These are phyloP conservation scores for Acrobeloides nanus DNA, from an alignment of 2,888 invertebrate species.

Conservation along the genomic window DNA sequence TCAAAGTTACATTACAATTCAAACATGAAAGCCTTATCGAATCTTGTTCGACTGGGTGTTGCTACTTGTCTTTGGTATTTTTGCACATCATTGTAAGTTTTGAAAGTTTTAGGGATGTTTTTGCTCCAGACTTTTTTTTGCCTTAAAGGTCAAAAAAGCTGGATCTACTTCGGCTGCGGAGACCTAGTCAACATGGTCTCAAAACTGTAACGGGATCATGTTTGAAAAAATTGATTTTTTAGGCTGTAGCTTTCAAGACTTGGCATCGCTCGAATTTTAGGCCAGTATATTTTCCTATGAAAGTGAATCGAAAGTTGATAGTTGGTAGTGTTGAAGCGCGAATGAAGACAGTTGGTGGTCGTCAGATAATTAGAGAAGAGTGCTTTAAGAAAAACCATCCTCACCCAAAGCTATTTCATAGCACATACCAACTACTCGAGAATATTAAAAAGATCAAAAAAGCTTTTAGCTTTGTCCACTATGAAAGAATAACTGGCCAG, in stretches of 20 bases:
- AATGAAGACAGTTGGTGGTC: slow-evolving; percentile 23
- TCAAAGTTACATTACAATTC: slow-evolving; percentile 33
- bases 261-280: slow-evolving; percentile 48
- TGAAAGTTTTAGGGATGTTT: slow-evolving; percentile 3
- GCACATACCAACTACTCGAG: no score
- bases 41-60: slow-evolving; percentile 68
- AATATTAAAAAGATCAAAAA: slow-evolving; percentile 1
- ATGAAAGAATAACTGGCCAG: slow-evolving; percentile 63
- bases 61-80: slow-evolving; percentile 81
- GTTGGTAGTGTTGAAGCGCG: slow-evolving; percentile 15
- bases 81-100: slow-evolving; percentile 67
- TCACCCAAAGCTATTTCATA: no score
- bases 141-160: no score
- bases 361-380: slow-evolving; percentile 42
- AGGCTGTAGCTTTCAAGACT: slow-evolving; percentile 40
- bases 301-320: no score
- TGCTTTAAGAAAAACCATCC: no score
- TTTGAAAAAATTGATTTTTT: no score
- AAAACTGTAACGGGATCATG: no score
- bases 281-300: slow-evolving; percentile 40
- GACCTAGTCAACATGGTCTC: no score
- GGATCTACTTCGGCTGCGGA: no score
- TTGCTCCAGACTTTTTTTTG: slow-evolving; percentile 3
- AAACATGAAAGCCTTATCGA: slow-evolving; percentile 57
- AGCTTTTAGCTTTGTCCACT: slow-evolving; percentile 61